Evolutionary conservation across 2,113 vertebrate genomes (phyloP), one percentile per base, ranked within the genome.

Genomic region (Takifugu flavidus): DNA sequence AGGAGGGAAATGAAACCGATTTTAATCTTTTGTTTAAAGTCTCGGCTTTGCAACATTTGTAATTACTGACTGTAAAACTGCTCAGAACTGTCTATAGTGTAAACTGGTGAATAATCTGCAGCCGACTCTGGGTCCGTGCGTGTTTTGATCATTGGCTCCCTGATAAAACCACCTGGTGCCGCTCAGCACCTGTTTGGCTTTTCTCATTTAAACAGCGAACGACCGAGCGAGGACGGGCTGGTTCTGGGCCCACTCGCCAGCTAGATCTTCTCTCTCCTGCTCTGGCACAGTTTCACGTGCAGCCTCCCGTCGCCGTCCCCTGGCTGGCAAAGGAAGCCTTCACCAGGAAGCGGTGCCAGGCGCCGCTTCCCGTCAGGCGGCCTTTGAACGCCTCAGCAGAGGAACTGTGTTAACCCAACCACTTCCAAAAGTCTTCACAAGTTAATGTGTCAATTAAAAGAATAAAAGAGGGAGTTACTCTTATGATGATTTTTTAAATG

Each of bases 101-200:
- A 61, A 79, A 82, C 74, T 78, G 78, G 82, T 83, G 60, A 83
- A 69, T 71, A 73, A 76, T 74, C 72, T 2, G 51, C 50, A 64
- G 78, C 50, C 43, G 4, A 5, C 55, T 75, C 14, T 54, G 53
- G 51, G 27, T 46, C 46, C 56, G 14, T 57, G 25, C 34, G 27
- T 29, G 14, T 11, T 0, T 20, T 47, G n/a, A 25, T 52, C 12
- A 15, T 15, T 15, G 12, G 29, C 52, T 61, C 53, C 50, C 55
- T 56, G 66, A 62, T 65, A 67, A 54, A 75, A 53, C 14, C 69
- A 53, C 31, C 53, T 13, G 13, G 11, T 53, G 66, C 70, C 69
- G 31, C 59, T 58, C 58, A 50, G 75, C 68, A 80, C 75, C 73
- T 80, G 72, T 67, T 83, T 50, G 34, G 77, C 65, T 70, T 74